Evolutionary conservation across 92 coral and sea anemone species (phyloP), one percentile per base, ranked within the genome.

Genomic region (Phenganax stokvisi): DNA sequence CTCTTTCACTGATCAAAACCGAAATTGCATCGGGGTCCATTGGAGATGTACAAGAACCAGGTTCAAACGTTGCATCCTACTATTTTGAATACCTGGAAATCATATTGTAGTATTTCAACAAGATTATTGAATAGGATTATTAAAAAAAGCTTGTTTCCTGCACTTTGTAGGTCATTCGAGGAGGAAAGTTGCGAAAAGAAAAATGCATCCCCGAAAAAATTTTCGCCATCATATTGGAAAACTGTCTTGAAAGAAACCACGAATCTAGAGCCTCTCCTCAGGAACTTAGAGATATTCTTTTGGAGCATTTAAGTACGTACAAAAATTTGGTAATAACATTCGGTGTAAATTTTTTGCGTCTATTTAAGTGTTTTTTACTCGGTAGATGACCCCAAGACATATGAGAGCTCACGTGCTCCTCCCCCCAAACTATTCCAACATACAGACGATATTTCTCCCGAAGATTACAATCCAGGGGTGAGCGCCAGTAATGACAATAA

Each of bases 401-500:
- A 25, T 6, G 56, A 76, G 10, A 47, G 10, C 56, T 6, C 4
- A 60, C 13, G n/a, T 68, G 53, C 11, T 57, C 81, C 81, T 44
- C 81, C 81, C 60, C 81, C 81, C 6, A 31, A n/a, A 51, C 28
- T 76, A 37, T 25, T 61, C 57, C 67, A 1, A 27, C 71, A 30
- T n/a, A 9, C 58, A 58, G 81, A 76, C 37, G 81, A 76, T 60
- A 9, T 12, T 0, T 4, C 10, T 54, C 71, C 71, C 2, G 70
- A 76, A n/a, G 61, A 60, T 59, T 57, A 28, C 54, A 76, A 76
- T 76, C 81, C 81, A 12, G 81, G 81, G 29, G 70, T 56, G 31
- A 57, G 25, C 3, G 74, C 52, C 9, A 9, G 51, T 29, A 30
- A 44, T 10, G 6, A 65, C 15, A 1, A 59, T 59, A 59, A 59